phyloP scores from a whole-genome alignment of 2,113 vertebrate species.

The Lamprologus lemairii region DNA sequence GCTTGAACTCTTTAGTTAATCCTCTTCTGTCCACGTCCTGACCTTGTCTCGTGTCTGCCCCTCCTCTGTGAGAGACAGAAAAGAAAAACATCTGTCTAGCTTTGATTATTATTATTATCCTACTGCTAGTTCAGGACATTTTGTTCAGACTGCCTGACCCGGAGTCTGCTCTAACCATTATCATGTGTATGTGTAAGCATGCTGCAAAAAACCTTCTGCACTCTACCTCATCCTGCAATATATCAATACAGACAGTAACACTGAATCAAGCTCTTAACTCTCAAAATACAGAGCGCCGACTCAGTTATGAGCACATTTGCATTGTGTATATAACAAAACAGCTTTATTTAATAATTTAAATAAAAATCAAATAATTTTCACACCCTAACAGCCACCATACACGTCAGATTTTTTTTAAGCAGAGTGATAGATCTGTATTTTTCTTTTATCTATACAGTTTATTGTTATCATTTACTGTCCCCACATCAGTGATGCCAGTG shows the following conservation, averaged over 20 bases:
- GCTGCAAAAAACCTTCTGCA: accelerated
- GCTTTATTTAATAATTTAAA: not conserved
- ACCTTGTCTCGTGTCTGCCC: not conserved
- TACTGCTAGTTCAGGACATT: not conserved
- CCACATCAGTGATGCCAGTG: no score
- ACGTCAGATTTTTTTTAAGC: accelerated
- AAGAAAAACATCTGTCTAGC: not conserved
- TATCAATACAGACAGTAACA: not conserved
- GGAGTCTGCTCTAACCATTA: not conserved
- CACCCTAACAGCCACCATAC: not conserved
- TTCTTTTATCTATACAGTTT: not conserved
- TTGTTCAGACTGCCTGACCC: not conserved
- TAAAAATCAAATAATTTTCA: accelerated
- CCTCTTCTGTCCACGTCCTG: not conserved
- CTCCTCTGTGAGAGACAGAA: accelerated
- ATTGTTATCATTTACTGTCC: not conserved
- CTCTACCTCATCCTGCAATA: accelerated
- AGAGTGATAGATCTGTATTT: not conserved
- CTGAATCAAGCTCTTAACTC: not conserved
- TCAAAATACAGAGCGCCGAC: accelerated
- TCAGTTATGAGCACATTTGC: not conserved
- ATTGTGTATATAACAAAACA: not conserved
- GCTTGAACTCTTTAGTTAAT: not conserved
- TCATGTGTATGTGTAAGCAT: not conserved
- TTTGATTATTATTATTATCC: not conserved